These are phyloP conservation scores for Coelopa pilipes DNA, from an alignment of 2,888 invertebrate genomes.

Conservation along the genomic window DNA sequence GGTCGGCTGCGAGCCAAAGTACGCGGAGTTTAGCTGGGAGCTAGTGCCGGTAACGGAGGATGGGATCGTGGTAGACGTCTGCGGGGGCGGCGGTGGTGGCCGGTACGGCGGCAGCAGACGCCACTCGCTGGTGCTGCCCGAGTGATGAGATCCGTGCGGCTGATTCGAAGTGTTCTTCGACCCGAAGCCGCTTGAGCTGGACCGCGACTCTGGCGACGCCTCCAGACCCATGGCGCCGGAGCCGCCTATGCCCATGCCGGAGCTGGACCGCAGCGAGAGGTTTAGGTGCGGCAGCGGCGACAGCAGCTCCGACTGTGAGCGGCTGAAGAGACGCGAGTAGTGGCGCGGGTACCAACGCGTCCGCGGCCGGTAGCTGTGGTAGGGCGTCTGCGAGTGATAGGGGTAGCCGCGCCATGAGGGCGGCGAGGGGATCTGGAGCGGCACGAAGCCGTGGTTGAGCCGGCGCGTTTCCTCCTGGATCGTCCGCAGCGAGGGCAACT, in stretches of 20 bases:
- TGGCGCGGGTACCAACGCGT: constrained; percentile 76
- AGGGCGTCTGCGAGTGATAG: constrained; percentile 60
- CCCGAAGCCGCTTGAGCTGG: constrained; percentile 90
- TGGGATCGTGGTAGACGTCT: constrained; percentile 66
- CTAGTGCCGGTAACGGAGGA: constrained; percentile 50
- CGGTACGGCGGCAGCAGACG: constrained; percentile 79
- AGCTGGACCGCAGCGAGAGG: constrained; percentile 54
- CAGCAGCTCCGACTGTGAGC: constrained; percentile 75
- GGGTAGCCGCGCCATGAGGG: constrained; percentile 70
- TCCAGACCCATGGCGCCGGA: constrained; percentile 68
- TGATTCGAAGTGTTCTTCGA: constrained; percentile 87
- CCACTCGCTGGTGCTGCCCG: constrained; percentile 81
- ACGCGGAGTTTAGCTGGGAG: constrained; percentile 40
- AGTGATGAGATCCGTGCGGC: constrained; percentile 81
- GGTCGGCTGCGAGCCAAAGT: constrained; percentile 52
- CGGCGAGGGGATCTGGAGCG: constrained; percentile 74
- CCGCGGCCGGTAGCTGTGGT: constrained; percentile 70
- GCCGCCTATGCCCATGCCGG: constrained; percentile 33
- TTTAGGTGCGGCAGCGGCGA: constrained; percentile 72
- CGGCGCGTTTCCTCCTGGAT: constrained; percentile 78
- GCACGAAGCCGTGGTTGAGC: constrained; percentile 69
- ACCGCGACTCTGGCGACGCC: constrained; percentile 87
- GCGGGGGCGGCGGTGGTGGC: constrained; percentile 75
- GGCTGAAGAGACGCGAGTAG: constrained; percentile 74
- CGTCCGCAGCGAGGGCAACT: constrained; percentile 76